These are phyloP conservation scores for Acronicta aceris DNA, from an alignment of 2,888 invertebrate species.

Conservation along the genomic window DNA sequence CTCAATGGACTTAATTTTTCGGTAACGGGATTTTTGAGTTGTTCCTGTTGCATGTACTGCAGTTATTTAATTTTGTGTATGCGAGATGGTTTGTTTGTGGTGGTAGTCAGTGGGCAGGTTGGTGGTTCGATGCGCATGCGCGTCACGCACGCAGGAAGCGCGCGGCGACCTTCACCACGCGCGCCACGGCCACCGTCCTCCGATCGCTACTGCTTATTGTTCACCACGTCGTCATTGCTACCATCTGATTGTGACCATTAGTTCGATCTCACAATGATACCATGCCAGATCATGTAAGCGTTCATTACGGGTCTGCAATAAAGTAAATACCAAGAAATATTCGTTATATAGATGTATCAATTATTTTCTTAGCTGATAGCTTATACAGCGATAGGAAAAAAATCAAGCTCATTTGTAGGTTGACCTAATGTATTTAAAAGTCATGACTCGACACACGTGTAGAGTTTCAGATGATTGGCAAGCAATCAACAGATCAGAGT, in stretches of 20 bases:
- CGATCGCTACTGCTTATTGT: conserved; percentile 75
- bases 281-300: conserved; percentile 16
- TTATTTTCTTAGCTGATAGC: no score
- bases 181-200: conserved; percentile 80
- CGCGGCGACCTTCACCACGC: conserved; percentile 80
- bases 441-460: conserved; percentile 65
- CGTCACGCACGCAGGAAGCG: conserved; percentile 88
- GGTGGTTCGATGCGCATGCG: conserved; percentile 71
- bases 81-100: conserved; percentile 23
- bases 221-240: conserved; percentile 57
- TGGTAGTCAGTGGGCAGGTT: conserved; percentile 29
- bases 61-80: conserved; percentile 19
- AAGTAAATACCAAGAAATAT: background rate
- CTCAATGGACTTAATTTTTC: conserved; percentile 56
- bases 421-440: conserved; percentile 13
- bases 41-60: conserved; percentile 41
- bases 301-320: background rate
- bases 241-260: conserved; percentile 57
- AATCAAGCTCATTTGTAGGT: conserved; percentile 8
- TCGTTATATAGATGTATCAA: no score
- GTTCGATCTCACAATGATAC: conserved; percentile 37
- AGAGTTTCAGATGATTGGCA: conserved; percentile 71
- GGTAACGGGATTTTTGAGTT: conserved; percentile 62
- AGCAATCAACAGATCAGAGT: conserved; percentile 75
- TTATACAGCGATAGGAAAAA: no score